Evolutionary conservation across 1,140 invertebrate species (phyloP).

Genomic region (Polypedilum vanderplanki): DNA sequence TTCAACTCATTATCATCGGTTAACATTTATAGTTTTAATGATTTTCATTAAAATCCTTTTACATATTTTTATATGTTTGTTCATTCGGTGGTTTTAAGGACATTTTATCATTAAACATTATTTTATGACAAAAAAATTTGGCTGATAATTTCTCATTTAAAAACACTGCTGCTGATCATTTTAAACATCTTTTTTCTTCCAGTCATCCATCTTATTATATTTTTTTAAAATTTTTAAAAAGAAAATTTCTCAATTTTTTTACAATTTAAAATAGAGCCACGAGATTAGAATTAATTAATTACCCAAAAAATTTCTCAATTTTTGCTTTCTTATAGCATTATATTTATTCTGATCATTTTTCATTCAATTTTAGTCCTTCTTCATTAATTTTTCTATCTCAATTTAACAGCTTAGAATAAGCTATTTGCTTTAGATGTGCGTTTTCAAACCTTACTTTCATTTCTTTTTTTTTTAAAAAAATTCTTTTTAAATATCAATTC

Average conservation of each 20-base stretch:
- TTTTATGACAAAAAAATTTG: slow-evolving; percentile 7
- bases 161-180: no score
- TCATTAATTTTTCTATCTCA: neutral
- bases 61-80: neutral
- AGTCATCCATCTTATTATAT: neutral
- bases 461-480: neutral
- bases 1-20: neutral
- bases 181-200: neutral
- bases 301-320: no score
- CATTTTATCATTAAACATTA: neutral
- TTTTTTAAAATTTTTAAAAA: no score
- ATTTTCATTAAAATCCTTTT: neutral
- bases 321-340: no score
- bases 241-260: no score
- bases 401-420: neutral
- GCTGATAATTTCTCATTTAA: neutral
- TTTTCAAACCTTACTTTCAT: neutral
- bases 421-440: neutral
- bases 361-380: no score
- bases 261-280: no score
- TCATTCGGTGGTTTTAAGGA: slow-evolving; percentile 1
- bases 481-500: neutral
- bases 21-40: neutral
- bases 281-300: no score
- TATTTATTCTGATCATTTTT: no score